A percentile compares a stretch with the other conserved stretches of the same genome.
phyloP scores from a whole-genome alignment of 2,888 invertebrate species.

The Lepidocyrtoides sp. region DNA sequence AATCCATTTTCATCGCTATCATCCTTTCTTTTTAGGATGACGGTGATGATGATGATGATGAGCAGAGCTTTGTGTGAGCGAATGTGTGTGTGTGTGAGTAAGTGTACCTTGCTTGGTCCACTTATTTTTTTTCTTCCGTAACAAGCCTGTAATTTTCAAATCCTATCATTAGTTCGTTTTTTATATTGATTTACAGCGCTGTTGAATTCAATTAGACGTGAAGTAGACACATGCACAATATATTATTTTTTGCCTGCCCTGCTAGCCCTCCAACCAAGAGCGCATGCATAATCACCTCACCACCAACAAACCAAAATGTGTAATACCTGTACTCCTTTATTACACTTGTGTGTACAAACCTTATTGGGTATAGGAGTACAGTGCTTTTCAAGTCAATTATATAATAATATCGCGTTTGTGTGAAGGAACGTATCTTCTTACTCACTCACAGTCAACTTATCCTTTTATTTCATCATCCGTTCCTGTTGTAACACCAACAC shows the following conservation, averaged over 20 bases:
- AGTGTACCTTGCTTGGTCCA: conserved; percentile 73
- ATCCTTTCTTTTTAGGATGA: not conserved
- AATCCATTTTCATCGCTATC: conserved; percentile 8
- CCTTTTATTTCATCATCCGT: not conserved
- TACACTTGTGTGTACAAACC: no score
- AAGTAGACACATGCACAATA: conserved; percentile 74
- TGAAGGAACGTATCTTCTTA: conserved; percentile 2
- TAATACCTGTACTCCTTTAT: not conserved
- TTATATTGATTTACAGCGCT: conserved; percentile 80
- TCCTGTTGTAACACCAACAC: not conserved
- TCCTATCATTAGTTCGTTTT: conserved; percentile 81
- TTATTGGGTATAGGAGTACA: no score
- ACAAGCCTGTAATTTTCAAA: conserved; percentile 81
- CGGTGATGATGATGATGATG: not conserved
- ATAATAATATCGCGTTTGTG: not conserved
- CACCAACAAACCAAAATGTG: conserved; percentile 31
- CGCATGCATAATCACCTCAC: conserved; percentile 73
- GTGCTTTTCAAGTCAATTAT: no score
- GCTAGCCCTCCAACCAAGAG: conserved; percentile 74
- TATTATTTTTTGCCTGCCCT: conserved; percentile 62
- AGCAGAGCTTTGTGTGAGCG: conserved; percentile 9
- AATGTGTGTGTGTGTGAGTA: conserved; percentile 36
- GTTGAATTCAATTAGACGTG: conserved; percentile 81
- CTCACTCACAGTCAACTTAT: no score
- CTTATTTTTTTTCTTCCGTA: conserved; percentile 77